These are phyloP conservation scores for Phalacrocorax carbo DNA, from an alignment of 2,113 vertebrate genomes.

Conservation along the genomic window DNA sequence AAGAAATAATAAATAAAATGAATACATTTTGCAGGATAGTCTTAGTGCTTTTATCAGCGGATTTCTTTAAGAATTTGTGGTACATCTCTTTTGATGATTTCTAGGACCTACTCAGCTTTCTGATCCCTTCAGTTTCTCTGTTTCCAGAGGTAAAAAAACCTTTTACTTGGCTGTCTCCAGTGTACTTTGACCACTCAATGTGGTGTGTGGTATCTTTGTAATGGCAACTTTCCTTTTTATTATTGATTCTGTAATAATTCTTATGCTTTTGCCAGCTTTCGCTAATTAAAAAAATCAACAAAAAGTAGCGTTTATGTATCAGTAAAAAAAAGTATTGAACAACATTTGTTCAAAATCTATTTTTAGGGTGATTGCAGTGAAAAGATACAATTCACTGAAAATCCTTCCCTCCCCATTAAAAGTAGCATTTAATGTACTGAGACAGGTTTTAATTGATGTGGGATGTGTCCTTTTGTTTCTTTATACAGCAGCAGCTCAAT, in stretches of 20 bases:
- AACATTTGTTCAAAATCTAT: background rate
- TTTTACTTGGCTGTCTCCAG: background rate
- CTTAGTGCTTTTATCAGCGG: background rate
- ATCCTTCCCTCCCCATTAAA: background rate
- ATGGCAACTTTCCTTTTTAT: background rate
- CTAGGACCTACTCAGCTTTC: background rate
- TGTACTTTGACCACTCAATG: background rate
- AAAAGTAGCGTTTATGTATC: background rate
- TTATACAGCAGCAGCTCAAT: background rate
- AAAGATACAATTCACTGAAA: background rate
- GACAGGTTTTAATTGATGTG: background rate
- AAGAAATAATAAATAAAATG: background rate
- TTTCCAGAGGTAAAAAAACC: background rate
- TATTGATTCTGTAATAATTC: background rate
- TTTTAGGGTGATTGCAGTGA: accelerated
- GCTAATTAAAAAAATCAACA: background rate
- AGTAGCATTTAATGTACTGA: background rate
- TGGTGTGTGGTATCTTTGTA: background rate
- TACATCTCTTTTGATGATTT: background rate
- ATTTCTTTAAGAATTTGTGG: background rate
- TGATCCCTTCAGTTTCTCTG: background rate
- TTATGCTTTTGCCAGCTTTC: background rate
- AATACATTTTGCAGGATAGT: background rate
- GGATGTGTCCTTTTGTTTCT: background rate
- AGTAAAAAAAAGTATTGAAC: background rate